A percentile compares a stretch with the other conserved stretches of the same genome.
These are phyloP conservation scores for Apostichopus japonicus DNA, from an alignment of 35 echinoderm and acorn worm genomes.

Conservation along the genomic window DNA sequence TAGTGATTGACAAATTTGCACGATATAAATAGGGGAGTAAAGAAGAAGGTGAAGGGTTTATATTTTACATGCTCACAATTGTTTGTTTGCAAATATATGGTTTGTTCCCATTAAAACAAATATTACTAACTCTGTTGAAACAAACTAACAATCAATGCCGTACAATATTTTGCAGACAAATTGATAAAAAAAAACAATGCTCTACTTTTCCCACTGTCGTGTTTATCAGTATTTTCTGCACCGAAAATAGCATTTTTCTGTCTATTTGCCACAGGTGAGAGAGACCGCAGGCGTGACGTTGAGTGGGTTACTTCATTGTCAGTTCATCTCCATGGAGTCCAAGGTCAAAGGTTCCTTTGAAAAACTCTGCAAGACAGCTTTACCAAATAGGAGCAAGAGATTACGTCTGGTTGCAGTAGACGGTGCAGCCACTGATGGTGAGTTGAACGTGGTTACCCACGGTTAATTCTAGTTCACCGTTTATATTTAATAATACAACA, in stretches of 20 bases:
- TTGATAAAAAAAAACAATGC: neutral
- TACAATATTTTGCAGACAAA: neutral
- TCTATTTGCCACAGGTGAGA: slow-evolving; percentile 65
- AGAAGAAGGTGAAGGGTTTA: too few relatives aligned
- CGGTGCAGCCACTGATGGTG: slow-evolving; percentile 54
- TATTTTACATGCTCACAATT: too few relatives aligned
- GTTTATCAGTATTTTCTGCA: neutral
- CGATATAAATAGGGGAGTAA: too few relatives aligned
- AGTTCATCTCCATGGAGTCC: slow-evolving; percentile 87
- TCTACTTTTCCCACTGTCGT: neutral
- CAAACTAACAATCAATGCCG: too few relatives aligned
- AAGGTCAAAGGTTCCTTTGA: slow-evolving; percentile 91
- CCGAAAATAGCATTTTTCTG: too few relatives aligned
- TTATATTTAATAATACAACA: neutral
- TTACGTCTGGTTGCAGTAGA: slow-evolving; percentile 27
- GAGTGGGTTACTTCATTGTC: slow-evolving; percentile 93
- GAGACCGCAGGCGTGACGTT: slow-evolving; percentile 90
- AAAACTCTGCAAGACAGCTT: slow-evolving; percentile 90
- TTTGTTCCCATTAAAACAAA: too few relatives aligned
- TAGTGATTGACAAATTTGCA: too few relatives aligned
- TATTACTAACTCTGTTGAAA: too few relatives aligned
- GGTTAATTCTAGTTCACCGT: neutral
- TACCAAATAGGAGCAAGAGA: slow-evolving; percentile 61
- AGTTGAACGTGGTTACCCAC: neutral
- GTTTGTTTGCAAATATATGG: too few relatives aligned